Conservation (phyloP, 92 coral and sea anemone genomes). For the Muricea muricata region DNA sequence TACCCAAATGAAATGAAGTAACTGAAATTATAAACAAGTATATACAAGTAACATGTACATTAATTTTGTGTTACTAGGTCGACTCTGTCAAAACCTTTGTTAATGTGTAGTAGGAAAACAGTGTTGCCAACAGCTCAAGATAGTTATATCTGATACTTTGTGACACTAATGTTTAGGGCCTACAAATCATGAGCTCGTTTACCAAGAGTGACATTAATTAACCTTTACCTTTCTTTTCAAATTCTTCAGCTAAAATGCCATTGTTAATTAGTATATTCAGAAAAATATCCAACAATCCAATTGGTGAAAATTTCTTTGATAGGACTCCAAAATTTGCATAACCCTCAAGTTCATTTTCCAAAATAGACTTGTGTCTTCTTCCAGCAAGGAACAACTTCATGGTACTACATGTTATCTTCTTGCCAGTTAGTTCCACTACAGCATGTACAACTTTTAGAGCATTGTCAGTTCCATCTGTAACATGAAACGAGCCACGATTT, state of each 20-base stretch:
- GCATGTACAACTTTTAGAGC: constrained; percentile 62
- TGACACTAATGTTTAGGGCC: neutral
- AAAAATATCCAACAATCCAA: constrained; percentile 27
- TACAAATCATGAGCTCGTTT: constrained; percentile 36
- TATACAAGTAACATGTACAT: too few relatives aligned
- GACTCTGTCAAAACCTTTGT: too few relatives aligned
- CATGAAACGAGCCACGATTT: constrained; percentile 25
- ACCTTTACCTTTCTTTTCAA: neutral
- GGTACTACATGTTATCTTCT: constrained; percentile 20
- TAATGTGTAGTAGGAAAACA: too few relatives aligned
- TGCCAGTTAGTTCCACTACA: constrained; percentile 30
- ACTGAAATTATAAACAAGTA: too few relatives aligned
- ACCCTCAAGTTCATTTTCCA: constrained; percentile 5
- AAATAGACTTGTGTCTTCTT: constrained; percentile 43
- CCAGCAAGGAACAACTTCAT: constrained; percentile 44
- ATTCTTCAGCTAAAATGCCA: neutral
- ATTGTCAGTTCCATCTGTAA: constrained; percentile 58
- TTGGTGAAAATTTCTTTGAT: constrained; percentile 40
- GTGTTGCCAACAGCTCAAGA: too few relatives aligned
- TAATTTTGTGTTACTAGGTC: too few relatives aligned
- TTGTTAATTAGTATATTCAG: constrained; percentile 36
- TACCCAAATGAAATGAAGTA: constrained; percentile 21
- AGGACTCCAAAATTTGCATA: constrained; percentile 39
- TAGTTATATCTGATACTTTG: neutral
- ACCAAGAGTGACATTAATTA: constrained; percentile 43